Evolutionary conservation across 2,113 vertebrate species (phyloP), one percentile per base, ranked within the genome.

Genomic region (Eulemur rufifrons): DNA sequence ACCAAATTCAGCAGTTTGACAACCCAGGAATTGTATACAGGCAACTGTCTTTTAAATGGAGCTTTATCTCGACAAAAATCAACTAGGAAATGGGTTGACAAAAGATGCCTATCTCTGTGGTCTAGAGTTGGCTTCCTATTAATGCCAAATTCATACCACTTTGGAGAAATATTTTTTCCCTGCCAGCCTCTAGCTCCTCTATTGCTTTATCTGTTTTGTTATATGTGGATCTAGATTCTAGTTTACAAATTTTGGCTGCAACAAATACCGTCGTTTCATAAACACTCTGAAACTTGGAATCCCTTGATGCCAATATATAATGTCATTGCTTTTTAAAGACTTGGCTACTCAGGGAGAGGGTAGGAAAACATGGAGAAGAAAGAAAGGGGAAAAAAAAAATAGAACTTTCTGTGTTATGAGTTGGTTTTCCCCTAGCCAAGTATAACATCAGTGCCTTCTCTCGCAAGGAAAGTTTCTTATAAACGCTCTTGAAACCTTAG

Each of bases 141-240:
- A 94, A 94, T 95, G 96, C 95, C 52, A 96, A 87, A 91, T 93
- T 94, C 92, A 85, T 86, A 76, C 64, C 56, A 77, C 68, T 96
- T 76, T 25, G 32, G 84, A 94, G 90, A 94, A 96, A 86, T 71
- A 64, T 39, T 80, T 93, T 86, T 71, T 59, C 85, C 29, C 45
- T 78, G 73, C 77, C 93, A 95, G 77, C 81, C 11, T 14, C 50
- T 20, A 3, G 83, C 92, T 81, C 81, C 50, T 74, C 47, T 69
- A 34, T 66, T 54, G 64, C 69, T 82, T 73, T n/a, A 23, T 85
- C 52, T 90, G 27, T 83, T 89, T 89, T 81, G 20, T 87, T 64
- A 52, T 17, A 32, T 23, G 27, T 76, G 52, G 20, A 20, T 86
- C 18, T 54, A 45, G 61, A 69, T 64, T 84, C 90, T 80, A 25